Evolutionary conservation across 1,140 invertebrate species (phyloP).

Genomic region (Rhyzopertha dominica): DNA sequence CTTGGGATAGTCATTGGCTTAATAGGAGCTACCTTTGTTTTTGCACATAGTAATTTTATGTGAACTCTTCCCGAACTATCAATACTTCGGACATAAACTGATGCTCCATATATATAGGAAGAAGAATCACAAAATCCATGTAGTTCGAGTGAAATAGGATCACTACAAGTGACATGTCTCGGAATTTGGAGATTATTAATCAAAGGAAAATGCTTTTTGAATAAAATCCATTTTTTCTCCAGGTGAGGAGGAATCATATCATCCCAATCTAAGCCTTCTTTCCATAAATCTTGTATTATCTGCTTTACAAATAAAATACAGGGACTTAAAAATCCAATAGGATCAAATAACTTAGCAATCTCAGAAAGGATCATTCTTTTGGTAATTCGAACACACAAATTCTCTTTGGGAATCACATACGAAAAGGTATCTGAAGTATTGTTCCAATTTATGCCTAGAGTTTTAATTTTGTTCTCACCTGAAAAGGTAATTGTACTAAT

Average conservation of each 20-base stretch:
- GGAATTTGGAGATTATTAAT: constrained; percentile 3
- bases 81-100: constrained; percentile 14
- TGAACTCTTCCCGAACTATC: not conserved
- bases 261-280: constrained; percentile 42
- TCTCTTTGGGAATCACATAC: too few species aligned
- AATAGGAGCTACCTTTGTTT: constrained; percentile 29
- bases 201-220: not conserved
- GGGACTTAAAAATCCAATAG: constrained; percentile 42
- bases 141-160: constrained; percentile 8
- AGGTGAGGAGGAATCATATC: constrained; percentile 29
- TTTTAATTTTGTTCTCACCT: too few species aligned
- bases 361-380: constrained; percentile 11
- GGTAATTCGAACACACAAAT: too few species aligned
- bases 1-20: constrained; percentile 32
- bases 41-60: constrained; percentile 24
- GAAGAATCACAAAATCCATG: constrained; percentile 19
- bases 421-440: too few species aligned
- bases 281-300: constrained; percentile 44
- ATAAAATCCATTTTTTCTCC: constrained; percentile 17
- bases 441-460: too few species aligned
- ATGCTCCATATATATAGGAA: constrained; percentile 12
- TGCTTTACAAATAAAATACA: constrained; percentile 41
- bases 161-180: constrained; percentile 3
- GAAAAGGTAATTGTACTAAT: too few species aligned
- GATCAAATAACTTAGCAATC: constrained; percentile 43